Conservation (phyloP, 2,797 vertebrate species). For the Leptatherina wallacei region DNA sequence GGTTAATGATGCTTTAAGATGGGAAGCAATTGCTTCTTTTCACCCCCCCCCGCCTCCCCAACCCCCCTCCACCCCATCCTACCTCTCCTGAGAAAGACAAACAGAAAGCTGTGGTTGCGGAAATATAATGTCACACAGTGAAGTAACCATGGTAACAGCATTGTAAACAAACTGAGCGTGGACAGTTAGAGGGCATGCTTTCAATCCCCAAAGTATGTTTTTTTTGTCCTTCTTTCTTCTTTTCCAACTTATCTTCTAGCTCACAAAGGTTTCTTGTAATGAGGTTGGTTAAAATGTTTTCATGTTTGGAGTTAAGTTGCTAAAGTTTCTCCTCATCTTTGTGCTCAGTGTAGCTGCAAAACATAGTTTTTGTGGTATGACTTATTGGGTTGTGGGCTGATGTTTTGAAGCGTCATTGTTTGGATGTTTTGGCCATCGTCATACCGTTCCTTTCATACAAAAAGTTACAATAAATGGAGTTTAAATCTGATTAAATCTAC, state of each 20-base stretch:
- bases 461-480: too few species aligned
- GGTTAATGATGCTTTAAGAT: too few species aligned
- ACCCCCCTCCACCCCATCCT: too few species aligned
- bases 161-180: slow-evolving; percentile 1
- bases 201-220: background rate
- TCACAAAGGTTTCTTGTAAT: background rate
- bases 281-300: background rate
- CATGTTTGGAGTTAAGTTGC: background rate
- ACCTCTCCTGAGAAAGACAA: slow-evolving; percentile 8
- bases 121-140: background rate
- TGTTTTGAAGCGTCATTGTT: background rate
- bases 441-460: background rate
- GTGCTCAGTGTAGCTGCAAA: background rate
- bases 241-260: too few species aligned
- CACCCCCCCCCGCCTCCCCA: background rate
- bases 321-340: background rate
- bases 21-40: background rate
- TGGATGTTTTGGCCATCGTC: background rate
- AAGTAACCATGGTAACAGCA: slow-evolving; percentile 2
- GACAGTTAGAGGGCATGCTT: background rate
- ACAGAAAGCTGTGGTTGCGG: background rate
- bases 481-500: background rate
- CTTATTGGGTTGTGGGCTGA: background rate
- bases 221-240: background rate
- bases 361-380: background rate